A percentile compares a stretch with the other conserved stretches of the same genome.
phyloP scores from a whole-genome alignment of 2,113 vertebrate species.

The Gymnobelideus leadbeateri region DNA sequence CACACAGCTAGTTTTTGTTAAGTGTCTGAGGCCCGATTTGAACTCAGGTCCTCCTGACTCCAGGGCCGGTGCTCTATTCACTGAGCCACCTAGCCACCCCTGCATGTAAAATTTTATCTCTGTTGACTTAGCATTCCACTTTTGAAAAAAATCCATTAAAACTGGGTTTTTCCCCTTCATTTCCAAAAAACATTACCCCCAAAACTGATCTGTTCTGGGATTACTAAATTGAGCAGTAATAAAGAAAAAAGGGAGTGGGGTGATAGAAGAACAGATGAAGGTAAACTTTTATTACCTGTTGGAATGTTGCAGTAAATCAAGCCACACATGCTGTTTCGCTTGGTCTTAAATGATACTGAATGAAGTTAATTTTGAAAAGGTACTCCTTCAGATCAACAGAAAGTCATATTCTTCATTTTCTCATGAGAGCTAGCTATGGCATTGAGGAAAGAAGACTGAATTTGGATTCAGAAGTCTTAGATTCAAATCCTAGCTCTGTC shows the following conservation, averaged over 20 bases:
- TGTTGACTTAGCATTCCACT: background rate
- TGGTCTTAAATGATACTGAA: background rate
- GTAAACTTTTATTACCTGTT: background rate
- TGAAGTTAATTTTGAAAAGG: background rate
- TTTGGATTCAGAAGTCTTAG: background rate
- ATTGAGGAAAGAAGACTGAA: background rate
- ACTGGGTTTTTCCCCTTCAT: background rate
- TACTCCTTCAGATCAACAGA: constrained; percentile 6
- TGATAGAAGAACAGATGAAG: background rate
- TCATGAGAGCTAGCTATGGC: background rate
- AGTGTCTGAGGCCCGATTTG: no score
- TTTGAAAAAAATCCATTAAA: constrained; percentile 20
- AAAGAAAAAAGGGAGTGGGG: background rate
- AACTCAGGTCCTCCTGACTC: no score
- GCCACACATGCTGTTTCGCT: background rate
- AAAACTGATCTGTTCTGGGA: constrained; percentile 13
- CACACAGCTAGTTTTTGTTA: no score
- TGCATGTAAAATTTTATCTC: constrained; percentile 11
- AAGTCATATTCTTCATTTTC: background rate
- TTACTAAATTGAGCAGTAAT: background rate
- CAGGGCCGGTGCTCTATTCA: no score
- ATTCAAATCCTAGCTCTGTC: background rate
- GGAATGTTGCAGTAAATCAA: background rate
- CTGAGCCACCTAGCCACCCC: no score
- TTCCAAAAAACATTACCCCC: background rate